These are phyloP conservation scores for Oegoconia quadripuncta DNA, from an alignment of 2,888 invertebrate species.

Conservation along the genomic window DNA sequence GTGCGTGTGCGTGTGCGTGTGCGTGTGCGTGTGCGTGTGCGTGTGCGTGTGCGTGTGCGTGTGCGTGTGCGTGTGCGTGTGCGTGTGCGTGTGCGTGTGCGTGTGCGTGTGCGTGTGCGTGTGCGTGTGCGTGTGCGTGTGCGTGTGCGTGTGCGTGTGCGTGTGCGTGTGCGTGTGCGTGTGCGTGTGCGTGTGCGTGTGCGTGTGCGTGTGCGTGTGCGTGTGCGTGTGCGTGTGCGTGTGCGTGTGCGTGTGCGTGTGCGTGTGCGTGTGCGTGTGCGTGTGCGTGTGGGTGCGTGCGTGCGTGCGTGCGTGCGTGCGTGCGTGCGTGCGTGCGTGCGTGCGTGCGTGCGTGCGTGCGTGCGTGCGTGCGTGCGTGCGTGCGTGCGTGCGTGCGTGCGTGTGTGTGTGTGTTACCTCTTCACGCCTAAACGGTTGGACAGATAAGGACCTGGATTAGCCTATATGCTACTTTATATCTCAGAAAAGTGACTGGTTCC, in stretches of 20 bases:
- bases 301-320: background rate
- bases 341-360: background rate
- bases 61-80: conserved; percentile 2
- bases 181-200: conserved; percentile 2
- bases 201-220: conserved; percentile 2
- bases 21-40: background rate
- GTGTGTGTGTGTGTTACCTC: no score
- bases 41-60: conserved; percentile 2
- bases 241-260: conserved; percentile 6
- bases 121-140: conserved; percentile 2
- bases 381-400: conserved; percentile 4
- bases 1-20: background rate
- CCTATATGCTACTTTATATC: no score
- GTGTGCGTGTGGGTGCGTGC: conserved; percentile 5
- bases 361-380: conserved; percentile 4
- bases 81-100: conserved; percentile 2
- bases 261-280: conserved; percentile 5
- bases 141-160: conserved; percentile 2
- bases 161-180: conserved; percentile 2
- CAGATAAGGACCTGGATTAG: no score
- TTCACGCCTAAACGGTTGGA: no score
- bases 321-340: background rate
- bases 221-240: conserved; percentile 4
- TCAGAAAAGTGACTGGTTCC: no score
- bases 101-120: conserved; percentile 2